Evolutionary conservation across 2,888 invertebrate species (phyloP), one percentile per base, ranked within the genome.

Genomic region (Noctua janthe): DNA sequence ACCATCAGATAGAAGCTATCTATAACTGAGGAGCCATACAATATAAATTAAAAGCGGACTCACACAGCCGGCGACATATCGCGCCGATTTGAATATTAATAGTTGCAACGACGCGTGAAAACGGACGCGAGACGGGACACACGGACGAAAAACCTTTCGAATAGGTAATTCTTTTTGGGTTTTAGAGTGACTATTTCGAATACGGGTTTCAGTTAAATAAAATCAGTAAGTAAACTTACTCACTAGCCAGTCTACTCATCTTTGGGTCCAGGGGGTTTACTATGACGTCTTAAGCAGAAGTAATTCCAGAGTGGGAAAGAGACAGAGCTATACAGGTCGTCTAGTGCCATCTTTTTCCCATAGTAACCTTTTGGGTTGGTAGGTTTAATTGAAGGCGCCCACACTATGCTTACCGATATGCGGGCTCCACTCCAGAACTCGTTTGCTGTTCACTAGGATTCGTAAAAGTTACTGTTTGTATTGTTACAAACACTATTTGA

Each of bases 21-120:
- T 29, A 29, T 29, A 29, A 85, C 23, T 54, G 70, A 49, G n/a
- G 81, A 64, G 81, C 59, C 43, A 35, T n/a, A 81, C 82, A 74
- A 83, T 83, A 78, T 80, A 78, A 73, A 83, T 78, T 80, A 94
- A 93, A 89, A 92, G 89, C 85, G 91, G 91, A 94, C 94, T 92
- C 94, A 93, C 94, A 94, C 92, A 92, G 69, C 83, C 93, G 94
- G 94, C 94, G 95, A 96, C 96, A 96, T 95, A 97, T 96, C 96
- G 95, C 95, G 93, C 95, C 96, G 96, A 96, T 96, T 97, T 96
- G 94, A 96, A 96, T 96, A 96, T 96, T 97, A 96, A 96, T 96
- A 95, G 95, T 94, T 81, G 92, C 96, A 95, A 92, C 94, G 92
- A 90, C 92, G 95, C 96, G 96, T 96, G 95, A 96, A 96, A 96